phyloP scores from a whole-genome alignment of 2,797 vertebrate species.

The Prionace glauca region DNA sequence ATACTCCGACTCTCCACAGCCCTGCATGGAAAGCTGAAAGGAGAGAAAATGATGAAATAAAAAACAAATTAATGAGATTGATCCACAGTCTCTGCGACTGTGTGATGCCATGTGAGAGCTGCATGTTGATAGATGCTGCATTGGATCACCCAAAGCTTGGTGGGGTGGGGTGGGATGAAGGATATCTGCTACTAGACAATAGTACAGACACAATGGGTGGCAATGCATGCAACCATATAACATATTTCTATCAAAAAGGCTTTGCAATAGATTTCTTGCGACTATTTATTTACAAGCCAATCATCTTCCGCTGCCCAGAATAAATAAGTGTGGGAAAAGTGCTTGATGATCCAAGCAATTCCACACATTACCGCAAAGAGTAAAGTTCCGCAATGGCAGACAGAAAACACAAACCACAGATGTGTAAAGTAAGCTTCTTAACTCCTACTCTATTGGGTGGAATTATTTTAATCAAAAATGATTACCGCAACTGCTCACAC shows the following conservation, averaged over 20 bases:
- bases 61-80: not conserved
- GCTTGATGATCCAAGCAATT: not conserved
- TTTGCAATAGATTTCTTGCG: not conserved
- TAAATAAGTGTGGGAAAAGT: not conserved
- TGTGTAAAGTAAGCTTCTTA: constrained; percentile 1
- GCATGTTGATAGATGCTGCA: not conserved
- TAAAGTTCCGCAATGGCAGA: not conserved
- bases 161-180: not conserved
- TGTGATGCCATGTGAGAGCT: not conserved
- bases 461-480: constrained; percentile 34
- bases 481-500: not conserved
- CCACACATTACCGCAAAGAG: not conserved
- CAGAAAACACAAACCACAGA: not conserved
- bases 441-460: constrained; percentile 15
- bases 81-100: not conserved
- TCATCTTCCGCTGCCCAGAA: not conserved
- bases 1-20: not conserved
- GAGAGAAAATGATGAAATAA: not conserved
- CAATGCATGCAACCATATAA: not conserved
- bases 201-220: not conserved
- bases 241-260: not conserved
- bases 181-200: not conserved
- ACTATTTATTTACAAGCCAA: not conserved
- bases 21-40: not conserved
- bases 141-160: not conserved